phyloP scores from a whole-genome alignment of 2,113 vertebrate species.

The Delphinus delphis region DNA sequence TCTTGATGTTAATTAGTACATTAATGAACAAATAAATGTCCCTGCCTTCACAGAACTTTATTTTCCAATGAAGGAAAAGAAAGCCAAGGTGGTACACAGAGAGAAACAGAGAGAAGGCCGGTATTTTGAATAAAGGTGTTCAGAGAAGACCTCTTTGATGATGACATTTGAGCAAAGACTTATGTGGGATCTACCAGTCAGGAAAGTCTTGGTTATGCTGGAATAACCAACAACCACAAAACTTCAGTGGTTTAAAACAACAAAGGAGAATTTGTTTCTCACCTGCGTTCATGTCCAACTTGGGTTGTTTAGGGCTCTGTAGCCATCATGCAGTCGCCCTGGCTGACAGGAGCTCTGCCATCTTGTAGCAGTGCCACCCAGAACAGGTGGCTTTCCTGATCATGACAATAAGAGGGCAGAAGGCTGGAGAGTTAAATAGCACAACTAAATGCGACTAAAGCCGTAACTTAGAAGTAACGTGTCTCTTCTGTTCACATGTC shows the following conservation, averaged over 20 bases:
- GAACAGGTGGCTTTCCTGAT: not conserved
- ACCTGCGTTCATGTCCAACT: accelerated
- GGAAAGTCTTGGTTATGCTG: not conserved
- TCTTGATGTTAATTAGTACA: not conserved
- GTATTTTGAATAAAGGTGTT: not conserved
- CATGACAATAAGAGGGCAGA: not conserved
- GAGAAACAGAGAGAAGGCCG: not conserved
- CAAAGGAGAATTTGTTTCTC: not conserved
- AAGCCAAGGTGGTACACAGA: not conserved
- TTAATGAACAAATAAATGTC: not conserved
- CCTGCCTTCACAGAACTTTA: not conserved
- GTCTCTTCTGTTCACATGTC: not conserved
- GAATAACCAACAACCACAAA: not conserved
- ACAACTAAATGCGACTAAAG: not conserved
- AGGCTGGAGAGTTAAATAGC: not conserved
- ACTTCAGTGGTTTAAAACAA: not conserved
- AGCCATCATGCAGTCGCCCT: not conserved
- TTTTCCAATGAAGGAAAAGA: conserved; percentile 12
- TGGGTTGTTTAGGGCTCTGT: not conserved
- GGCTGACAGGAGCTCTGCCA: accelerated
- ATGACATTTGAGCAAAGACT: not conserved
- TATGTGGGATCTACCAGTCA: not conserved
- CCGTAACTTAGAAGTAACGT: not conserved
- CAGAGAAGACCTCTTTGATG: not conserved
- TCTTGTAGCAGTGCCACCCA: not conserved